Percentiles rank a stretch among this genome's conserved stretches.
These are phyloP conservation scores for Heteronetta atricapilla DNA, from an alignment of 2,113 vertebrate genomes.

Conservation along the genomic window DNA sequence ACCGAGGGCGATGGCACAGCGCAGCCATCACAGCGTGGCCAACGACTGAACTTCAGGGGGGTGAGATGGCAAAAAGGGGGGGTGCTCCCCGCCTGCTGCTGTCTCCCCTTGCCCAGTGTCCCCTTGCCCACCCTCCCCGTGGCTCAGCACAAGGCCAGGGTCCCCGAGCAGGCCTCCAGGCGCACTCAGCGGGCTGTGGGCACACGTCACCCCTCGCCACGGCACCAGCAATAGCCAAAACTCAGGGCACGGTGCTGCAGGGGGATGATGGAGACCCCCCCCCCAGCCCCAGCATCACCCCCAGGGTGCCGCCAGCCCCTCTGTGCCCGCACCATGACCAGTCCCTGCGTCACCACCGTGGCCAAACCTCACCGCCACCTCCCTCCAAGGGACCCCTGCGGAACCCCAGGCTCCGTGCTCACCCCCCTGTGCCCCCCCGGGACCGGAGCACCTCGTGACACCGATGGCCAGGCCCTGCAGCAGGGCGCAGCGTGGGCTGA, in stretches of 20 bases:
- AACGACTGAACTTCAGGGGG: neutral
- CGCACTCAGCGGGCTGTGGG: too few species aligned
- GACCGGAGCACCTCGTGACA: neutral
- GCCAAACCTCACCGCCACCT: neutral
- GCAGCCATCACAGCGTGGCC: neutral
- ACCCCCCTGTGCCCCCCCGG: neutral
- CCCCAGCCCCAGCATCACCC: neutral
- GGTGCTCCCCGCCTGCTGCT: neutral
- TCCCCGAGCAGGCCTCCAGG: too few species aligned
- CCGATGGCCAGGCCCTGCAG: rapidly evolving
- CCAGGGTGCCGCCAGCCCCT: rapidly evolving
- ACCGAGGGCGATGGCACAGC: neutral
- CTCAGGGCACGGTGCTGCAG: neutral
- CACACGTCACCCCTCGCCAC: too few species aligned
- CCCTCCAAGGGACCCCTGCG: rapidly evolving
- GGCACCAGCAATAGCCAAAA: too few species aligned
- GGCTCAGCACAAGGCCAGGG: too few species aligned
- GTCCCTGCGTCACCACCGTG: neutral
- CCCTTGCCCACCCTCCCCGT: too few species aligned
- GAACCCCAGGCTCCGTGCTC: too few species aligned
- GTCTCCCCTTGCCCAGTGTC: too few species aligned
- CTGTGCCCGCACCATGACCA: neutral
- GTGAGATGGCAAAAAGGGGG: neutral
- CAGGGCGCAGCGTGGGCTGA: rapidly evolving
- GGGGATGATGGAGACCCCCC: too few species aligned